Evolutionary conservation across 2,797 vertebrate species (phyloP), one percentile per base, ranked within the genome.

Genomic region (Tragelaphus eurycerus): DNA sequence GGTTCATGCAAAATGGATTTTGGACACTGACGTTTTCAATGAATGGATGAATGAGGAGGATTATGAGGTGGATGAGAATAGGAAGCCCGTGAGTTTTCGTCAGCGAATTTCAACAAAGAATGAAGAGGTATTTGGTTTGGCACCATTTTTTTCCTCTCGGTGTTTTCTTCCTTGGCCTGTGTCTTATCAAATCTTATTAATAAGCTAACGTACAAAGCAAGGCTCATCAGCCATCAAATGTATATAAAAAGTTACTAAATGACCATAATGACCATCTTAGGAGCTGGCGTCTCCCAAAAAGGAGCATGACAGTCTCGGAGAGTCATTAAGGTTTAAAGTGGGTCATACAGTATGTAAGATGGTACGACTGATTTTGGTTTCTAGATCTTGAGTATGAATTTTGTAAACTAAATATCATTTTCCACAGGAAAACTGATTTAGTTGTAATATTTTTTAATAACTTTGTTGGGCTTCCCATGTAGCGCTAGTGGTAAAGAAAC

Each of bases 31-130:
- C 14, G 89, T 99, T 76, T 99, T 99, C 98, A 99, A 99, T 2
- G 99, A 99, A 96, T 99, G 99, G 99, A 99, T 99, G 99, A 99
- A 99, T 16, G 99, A 99, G 89, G 99, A 99, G 96, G 99, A 99
- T 98, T 99, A 99, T 0, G 99, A 99, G 98, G 99, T 99, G 46
- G 99, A 99, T 29, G 99, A 99, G 96, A 99, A 99, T 98, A 99
- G 99, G 98, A 99, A 99, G 97, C 98, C 99, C 0, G 99, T 99
- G 96, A 99, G 98, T 96, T 99, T 99, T 98, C 99, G 99, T 9
- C 99, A 99, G 98, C 99, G 99, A 93, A 99, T 99, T 98, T 99
- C 99, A 98, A 99, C 99, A 82, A 99, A 99, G 64, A 99, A 99
- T 46, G 99, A 99, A 96, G 99, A 99, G 99, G 99, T 99, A 98